These are phyloP conservation scores for Palythoa grandiflora DNA, from an alignment of 92 coral and sea anemone genomes.

Conservation along the genomic window DNA sequence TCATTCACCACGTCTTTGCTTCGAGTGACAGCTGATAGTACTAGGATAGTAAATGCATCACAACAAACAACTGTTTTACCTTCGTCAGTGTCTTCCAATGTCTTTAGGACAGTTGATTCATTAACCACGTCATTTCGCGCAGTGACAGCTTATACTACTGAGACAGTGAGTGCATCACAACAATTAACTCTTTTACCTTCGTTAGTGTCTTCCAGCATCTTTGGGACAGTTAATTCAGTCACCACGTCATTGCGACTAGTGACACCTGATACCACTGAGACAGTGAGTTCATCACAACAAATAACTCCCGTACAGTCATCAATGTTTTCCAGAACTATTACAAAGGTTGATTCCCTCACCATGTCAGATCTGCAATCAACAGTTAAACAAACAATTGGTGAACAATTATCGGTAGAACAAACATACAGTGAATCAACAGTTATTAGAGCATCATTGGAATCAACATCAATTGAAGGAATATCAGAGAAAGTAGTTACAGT, in stretches of 20 bases:
- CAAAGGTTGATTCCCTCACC: neutral
- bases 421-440: no score
- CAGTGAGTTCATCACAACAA: neutral
- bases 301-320: neutral
- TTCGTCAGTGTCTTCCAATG: neutral
- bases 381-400: no score
- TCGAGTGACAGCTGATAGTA: neutral
- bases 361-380: no score
- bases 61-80: neutral
- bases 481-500: neutral
- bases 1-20: neutral
- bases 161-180: neutral
- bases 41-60: neutral
- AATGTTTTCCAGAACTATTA: neutral
- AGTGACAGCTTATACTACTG: neutral
- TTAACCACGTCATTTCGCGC: neutral
- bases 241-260: neutral
- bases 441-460: neutral
- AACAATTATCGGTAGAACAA: no score
- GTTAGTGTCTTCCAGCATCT: neutral
- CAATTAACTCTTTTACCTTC: neutral
- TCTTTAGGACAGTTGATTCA: neutral
- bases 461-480: neutral
- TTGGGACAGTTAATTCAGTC: neutral
- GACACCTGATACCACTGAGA: neutral